Base-by-base conservation (phyloP, 2,113 vertebrate genomes). In the Corydoras maculifer region DNA sequence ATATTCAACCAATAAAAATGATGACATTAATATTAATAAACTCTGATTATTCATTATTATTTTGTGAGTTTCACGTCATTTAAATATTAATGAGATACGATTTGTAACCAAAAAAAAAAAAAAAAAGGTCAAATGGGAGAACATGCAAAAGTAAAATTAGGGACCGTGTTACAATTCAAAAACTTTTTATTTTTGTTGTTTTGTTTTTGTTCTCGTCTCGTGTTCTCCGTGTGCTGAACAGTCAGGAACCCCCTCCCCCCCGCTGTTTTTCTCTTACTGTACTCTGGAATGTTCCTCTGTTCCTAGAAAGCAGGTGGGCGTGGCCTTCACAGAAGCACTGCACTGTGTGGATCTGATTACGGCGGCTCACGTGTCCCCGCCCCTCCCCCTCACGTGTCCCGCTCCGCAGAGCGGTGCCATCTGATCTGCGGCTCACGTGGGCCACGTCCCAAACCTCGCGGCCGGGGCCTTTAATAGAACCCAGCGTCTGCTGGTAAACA, bases 361-460 rank as follows among this genome's bases (percentile, higher is more conserved):
- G 18, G 6, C n/a, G 2, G 25, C 13, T 67, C 32, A 10, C 48
- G 50, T 51, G 63, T 29, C 72, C 68, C 30, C 29, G 29, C 70
- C 76, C 71, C 80, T 79, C 66, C 75, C 75, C 77, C 51, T 12
- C 53, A 67, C 31, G 53, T 57, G 30, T 57, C 35, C 53, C 10
- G 5, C 51, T 8, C 50, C 11, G 7, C 32, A 29, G 3, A 30
- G 3, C n/a, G 1, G 51, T 53, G 5, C 5, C 30, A 57, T 35
- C 13, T 35, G 53, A 58, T 51, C 32, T 11, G 2, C 10, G 32
- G n/a, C 65, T 76, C 76, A 73, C 72, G 70, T 65, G 70, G 64
- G 25, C 13, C 25, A 8, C 18, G 13, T 4, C 3, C 50, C 30
- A 9, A 67, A 57, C n/a, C 54, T n/a, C 54, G 15, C 54, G 15